Conservation (phyloP, 2,113 vertebrate genomes). For the Nibea albiflora region DNA sequence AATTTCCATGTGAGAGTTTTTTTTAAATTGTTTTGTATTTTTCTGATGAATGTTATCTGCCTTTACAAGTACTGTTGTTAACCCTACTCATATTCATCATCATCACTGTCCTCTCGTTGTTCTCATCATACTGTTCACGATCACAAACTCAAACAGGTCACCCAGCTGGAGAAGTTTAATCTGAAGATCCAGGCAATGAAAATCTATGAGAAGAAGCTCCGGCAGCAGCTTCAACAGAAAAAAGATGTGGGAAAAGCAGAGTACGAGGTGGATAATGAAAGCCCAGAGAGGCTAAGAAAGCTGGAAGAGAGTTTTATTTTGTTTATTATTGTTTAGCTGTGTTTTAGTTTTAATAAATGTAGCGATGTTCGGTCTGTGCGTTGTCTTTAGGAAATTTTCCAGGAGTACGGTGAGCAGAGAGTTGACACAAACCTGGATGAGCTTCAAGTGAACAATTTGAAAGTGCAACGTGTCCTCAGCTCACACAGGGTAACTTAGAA, state of each 20-base stretch:
- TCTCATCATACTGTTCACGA: background rate
- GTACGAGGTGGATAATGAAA: slow-evolving; percentile 49
- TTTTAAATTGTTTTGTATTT: background rate
- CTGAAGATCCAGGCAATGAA: slow-evolving; percentile 59
- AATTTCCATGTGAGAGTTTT: background rate
- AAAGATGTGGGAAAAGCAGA: slow-evolving; percentile 36
- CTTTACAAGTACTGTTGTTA: background rate
- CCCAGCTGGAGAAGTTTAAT: slow-evolving; percentile 50
- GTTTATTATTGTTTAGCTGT: background rate
- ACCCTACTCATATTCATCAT: background rate
- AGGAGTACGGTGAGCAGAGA: slow-evolving; percentile 35
- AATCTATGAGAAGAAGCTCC: slow-evolving; percentile 46
- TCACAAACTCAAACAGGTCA: slow-evolving; percentile 40
- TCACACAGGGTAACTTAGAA: slow-evolving; percentile 59
- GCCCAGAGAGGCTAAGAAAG: background rate
- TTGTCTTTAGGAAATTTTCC: slow-evolving; percentile 48
- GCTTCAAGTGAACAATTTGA: slow-evolving; percentile 38
- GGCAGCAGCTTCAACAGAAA: slow-evolving; percentile 64
- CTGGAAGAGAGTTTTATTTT: background rate
- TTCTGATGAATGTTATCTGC: background rate
- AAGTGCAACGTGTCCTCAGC: slow-evolving; percentile 48
- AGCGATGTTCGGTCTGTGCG: background rate
- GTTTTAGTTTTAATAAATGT: background rate
- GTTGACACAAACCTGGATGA: slow-evolving; percentile 33
- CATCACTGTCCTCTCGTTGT: background rate